phyloP scores from a whole-genome alignment of 1,140 invertebrate species.

The Brachionus manjavacas region DNA sequence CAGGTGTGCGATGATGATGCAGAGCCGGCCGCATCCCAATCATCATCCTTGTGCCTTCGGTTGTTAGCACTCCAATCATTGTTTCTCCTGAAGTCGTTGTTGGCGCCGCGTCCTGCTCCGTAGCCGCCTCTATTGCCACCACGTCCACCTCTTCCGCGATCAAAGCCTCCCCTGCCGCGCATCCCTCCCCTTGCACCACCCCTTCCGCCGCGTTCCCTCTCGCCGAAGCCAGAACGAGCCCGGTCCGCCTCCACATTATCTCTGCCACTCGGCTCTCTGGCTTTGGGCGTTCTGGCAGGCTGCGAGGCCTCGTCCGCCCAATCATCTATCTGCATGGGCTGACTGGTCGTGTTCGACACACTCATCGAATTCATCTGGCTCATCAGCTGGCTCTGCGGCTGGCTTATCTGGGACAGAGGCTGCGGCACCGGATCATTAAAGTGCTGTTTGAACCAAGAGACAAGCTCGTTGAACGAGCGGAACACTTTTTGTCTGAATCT shows the following conservation, averaged over 20 bases:
- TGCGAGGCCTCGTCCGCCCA: too few relatives aligned
- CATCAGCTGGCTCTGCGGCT: not conserved
- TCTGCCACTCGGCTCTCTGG: not conserved
- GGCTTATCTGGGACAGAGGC: not conserved
- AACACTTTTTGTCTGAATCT: constrained; percentile 82
- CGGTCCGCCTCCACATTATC: not conserved
- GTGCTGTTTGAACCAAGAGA: constrained; percentile 97
- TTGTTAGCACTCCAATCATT: not conserved
- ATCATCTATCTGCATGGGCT: not conserved
- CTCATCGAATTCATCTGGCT: constrained; percentile 1
- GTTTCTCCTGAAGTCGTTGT: not conserved
- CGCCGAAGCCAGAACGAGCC: not conserved
- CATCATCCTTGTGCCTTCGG: not conserved
- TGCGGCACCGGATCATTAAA: constrained; percentile 79
- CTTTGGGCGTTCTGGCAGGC: not conserved
- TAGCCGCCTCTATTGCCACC: not conserved
- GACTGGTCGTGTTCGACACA: not conserved
- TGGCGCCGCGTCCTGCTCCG: not conserved
- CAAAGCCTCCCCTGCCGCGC: not conserved
- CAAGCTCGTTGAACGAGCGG: constrained; percentile 71
- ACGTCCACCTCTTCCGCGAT: not conserved
- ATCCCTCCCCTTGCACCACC: not conserved
- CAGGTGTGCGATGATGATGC: not conserved
- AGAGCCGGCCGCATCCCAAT: not conserved
- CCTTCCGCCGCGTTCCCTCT: not conserved